These are phyloP conservation scores for Aporrectodea caliginosa DNA, from an alignment of 1,140 invertebrate species.

Conservation along the genomic window DNA sequence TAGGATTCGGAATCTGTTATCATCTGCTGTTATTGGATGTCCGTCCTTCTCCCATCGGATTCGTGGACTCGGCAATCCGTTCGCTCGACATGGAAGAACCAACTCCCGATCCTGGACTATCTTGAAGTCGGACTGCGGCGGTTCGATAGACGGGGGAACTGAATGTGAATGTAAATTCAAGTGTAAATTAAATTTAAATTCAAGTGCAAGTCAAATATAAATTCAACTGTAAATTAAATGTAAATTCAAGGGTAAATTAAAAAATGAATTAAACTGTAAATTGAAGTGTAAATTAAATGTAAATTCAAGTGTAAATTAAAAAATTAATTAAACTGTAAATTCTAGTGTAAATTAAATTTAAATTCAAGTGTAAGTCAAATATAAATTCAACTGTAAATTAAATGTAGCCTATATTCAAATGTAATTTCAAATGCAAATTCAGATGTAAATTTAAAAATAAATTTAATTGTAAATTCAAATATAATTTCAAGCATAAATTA, in stretches of 20 bases:
- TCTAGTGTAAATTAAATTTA: background rate
- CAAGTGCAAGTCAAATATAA: background rate
- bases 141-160: constrained; percentile 48
- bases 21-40: constrained; percentile 37
- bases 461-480: background rate
- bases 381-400: background rate
- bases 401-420: background rate
- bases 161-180: background rate
- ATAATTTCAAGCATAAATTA: background rate
- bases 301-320: background rate
- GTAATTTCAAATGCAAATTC: background rate
- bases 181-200: background rate
- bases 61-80: constrained; percentile 51
- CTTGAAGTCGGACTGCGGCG: constrained; percentile 37
- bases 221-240: background rate
- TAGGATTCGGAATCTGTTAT: constrained; percentile 40
- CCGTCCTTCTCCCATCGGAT: constrained; percentile 52
- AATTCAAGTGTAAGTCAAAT: background rate
- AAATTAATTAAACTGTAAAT: background rate
- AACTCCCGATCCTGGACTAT: constrained; percentile 44
- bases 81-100: constrained; percentile 51
- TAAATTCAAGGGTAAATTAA: background rate
- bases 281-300: background rate
- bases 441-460: background rate
- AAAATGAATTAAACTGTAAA: background rate